Conservation (phyloP, 2,888 invertebrate species). For the Falcaria lacertinaria region DNA sequence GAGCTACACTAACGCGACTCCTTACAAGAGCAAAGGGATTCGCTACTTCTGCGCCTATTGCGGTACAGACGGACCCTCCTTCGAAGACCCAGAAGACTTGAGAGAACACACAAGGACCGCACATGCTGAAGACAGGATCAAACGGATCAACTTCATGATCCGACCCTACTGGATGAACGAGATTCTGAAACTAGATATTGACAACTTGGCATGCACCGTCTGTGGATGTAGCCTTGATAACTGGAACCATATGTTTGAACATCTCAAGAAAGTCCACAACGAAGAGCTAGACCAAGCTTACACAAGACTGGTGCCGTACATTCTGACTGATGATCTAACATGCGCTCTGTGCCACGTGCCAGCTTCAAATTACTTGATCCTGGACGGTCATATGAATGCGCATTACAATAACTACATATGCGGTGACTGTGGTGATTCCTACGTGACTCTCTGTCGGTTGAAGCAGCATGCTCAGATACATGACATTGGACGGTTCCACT, state of each 20-base stretch:
- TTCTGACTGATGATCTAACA: constrained; percentile 18
- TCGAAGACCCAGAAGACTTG: constrained; percentile 38
- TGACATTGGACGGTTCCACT: constrained; percentile 52
- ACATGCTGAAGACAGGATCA: constrained; percentile 29
- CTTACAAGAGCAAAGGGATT: constrained; percentile 39
- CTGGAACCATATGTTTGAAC: constrained; percentile 52
- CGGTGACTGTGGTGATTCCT: constrained; percentile 51
- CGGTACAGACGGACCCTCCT: constrained; percentile 22
- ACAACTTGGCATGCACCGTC: constrained; percentile 36
- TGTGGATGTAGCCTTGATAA: constrained; percentile 25
- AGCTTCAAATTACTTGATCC: constrained; percentile 31
- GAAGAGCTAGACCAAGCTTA: constrained; percentile 37
- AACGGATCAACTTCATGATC: constrained; percentile 37
- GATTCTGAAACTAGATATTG: constrained; percentile 47
- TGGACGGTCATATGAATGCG: constrained; percentile 58
- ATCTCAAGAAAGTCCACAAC: constrained; percentile 36
- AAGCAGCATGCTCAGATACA: constrained; percentile 63
- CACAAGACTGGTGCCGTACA: constrained; percentile 44
- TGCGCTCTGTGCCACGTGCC: constrained; percentile 45
- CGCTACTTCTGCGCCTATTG: constrained; percentile 51
- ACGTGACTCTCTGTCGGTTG: constrained; percentile 30
- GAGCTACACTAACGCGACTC: constrained; percentile 47
- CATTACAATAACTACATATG: constrained; percentile 59
- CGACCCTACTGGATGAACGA: constrained; percentile 48
- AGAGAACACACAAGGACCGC: constrained; percentile 32